These are phyloP conservation scores for Girardinus metallicus DNA, from an alignment of 2,797 vertebrate genomes.

Conservation along the genomic window DNA sequence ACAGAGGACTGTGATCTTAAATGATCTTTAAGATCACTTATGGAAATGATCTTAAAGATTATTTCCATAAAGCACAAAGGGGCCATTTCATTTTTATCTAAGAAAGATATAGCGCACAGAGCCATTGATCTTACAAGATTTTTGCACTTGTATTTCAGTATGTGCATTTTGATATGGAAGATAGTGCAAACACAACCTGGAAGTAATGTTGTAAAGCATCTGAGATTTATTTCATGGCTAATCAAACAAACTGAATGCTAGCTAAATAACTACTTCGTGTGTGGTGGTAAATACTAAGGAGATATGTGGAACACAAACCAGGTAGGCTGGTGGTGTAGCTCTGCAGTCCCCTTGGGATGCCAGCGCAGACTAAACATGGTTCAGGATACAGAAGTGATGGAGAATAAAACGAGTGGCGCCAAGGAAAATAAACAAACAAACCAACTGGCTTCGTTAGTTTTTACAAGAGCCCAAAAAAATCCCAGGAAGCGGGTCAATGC, in stretches of 20 bases:
- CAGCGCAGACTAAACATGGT: not conserved
- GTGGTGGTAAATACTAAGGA: not conserved
- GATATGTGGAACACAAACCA: not conserved
- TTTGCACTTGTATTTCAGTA: not conserved
- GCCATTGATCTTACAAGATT: not conserved
- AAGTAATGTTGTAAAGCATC: not conserved
- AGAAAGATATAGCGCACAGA: not conserved
- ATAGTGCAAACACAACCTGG: not conserved
- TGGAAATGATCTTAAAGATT: constrained; percentile 6
- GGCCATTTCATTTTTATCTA: constrained; percentile 9
- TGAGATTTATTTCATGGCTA: not conserved
- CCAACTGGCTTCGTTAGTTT: not conserved
- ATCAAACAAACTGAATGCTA: not conserved
- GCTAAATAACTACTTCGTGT: not conserved
- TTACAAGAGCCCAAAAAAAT: not conserved
- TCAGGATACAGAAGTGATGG: not conserved
- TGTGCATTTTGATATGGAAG: not conserved
- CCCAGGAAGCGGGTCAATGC: not conserved
- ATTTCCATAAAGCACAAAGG: constrained; percentile 18
- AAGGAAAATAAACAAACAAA: not conserved
- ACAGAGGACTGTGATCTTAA: no score
- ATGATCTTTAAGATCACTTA: no score
- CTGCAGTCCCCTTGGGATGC: not conserved
- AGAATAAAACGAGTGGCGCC: not conserved
- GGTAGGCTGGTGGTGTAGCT: not conserved